Evolutionary conservation across 2,113 vertebrate genomes (phyloP).

Genomic region (Amazona vittata): DNA sequence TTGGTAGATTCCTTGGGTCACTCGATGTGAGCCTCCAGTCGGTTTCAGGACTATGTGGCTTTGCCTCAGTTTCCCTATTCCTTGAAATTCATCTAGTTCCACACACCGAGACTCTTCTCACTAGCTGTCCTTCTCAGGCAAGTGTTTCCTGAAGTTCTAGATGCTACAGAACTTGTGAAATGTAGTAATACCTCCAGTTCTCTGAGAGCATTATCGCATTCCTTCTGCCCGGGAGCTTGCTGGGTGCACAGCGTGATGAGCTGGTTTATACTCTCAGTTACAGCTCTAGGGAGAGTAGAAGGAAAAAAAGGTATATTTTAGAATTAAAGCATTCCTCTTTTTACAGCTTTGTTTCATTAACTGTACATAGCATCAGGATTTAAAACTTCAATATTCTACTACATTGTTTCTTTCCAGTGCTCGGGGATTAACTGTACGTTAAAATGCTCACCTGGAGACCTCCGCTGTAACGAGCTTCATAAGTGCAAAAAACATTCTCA

Average conservation of each 20-base stretch:
- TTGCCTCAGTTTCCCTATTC: neutral
- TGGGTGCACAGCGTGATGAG: slow-evolving; percentile 98
- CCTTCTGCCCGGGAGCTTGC: slow-evolving; percentile 97
- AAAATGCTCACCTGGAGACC: neutral
- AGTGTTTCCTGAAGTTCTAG: neutral
- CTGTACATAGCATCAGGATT: neutral
- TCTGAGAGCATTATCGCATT: slow-evolving; percentile 96
- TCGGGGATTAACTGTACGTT: neutral
- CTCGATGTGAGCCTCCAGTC: neutral
- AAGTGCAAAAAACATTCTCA: neutral
- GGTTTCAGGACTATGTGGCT: neutral
- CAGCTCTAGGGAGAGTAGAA: slow-evolving; percentile 81
- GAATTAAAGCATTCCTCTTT: neutral
- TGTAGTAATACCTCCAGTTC: slow-evolving; percentile 89
- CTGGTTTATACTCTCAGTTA: slow-evolving; percentile 99
- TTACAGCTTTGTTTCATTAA: neutral
- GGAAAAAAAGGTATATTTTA: neutral
- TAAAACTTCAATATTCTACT: neutral
- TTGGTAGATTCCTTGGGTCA: neutral
- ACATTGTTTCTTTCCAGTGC: neutral
- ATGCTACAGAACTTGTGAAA: neutral
- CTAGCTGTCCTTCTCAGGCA: neutral
- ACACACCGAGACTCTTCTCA: neutral
- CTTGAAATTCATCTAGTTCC: neutral
- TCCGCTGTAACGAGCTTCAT: neutral